phyloP scores from a whole-genome alignment of 2,113 vertebrate genomes.

The Scomber scombrus region DNA sequence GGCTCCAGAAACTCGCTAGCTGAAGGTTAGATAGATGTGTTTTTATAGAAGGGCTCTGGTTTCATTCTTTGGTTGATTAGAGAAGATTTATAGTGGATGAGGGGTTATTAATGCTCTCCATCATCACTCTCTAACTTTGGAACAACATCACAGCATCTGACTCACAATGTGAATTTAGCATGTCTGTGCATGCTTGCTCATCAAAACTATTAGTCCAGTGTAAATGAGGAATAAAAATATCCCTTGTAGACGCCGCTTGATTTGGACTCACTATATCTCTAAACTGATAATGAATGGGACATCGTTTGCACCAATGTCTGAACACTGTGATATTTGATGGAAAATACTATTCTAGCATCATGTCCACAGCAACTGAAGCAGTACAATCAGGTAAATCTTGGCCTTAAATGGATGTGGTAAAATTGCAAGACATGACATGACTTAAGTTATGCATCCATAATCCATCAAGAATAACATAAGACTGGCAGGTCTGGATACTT shows the following conservation, averaged over 20 bases:
- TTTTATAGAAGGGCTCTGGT: slow-evolving; percentile 4
- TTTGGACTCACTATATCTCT: not conserved
- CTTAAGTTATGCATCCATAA: no score
- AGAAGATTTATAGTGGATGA: slow-evolving; percentile 12
- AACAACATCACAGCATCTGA: slow-evolving; percentile 8
- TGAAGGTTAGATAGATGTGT: slow-evolving; percentile 36
- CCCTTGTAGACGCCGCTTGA: not conserved
- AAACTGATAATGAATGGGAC: slow-evolving; percentile 10
- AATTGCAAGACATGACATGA: no score
- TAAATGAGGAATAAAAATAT: slow-evolving; percentile 17
- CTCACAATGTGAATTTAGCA: not conserved
- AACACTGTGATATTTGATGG: not conserved
- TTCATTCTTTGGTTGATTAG: slow-evolving; percentile 30
- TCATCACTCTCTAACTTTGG: slow-evolving; percentile 23
- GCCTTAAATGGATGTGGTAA: no score
- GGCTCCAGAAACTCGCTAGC: slow-evolving; percentile 3
- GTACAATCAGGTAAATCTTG: not conserved
- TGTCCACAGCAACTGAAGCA: not conserved
- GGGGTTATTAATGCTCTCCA: slow-evolving; percentile 15
- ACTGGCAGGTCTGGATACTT: not conserved
- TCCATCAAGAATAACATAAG: not conserved
- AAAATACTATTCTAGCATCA: not conserved
- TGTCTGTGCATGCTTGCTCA: not conserved
- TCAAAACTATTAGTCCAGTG: slow-evolving; percentile 9
- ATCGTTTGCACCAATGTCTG: not conserved